Conservation (phyloP, 2,797 vertebrate species). For the Pampus argenteus region DNA sequence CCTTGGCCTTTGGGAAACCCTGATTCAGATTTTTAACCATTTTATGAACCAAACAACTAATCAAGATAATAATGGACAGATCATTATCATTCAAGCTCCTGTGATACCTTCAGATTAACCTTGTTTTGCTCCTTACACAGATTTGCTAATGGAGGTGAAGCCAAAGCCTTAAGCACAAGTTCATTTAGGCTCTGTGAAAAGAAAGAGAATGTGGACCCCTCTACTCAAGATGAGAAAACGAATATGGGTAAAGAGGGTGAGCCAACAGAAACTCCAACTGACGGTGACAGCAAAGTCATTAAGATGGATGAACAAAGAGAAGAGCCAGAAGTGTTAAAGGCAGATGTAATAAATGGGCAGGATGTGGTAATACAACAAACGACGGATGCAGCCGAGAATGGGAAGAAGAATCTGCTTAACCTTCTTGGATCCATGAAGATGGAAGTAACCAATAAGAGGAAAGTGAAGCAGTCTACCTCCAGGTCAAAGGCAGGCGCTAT, state of each 20-base stretch:
- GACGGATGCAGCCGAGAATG: slow-evolving; percentile 42
- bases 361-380: slow-evolving; percentile 5
- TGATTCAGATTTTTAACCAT: too few relatives aligned
- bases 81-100: not conserved
- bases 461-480: slow-evolving; percentile 41
- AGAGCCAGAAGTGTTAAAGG: slow-evolving; percentile 24
- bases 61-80: too few relatives aligned
- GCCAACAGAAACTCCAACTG: slow-evolving; percentile 16
- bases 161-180: slow-evolving; percentile 66
- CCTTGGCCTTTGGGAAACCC: too few relatives aligned
- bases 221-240: slow-evolving; percentile 36
- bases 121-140: slow-evolving; percentile 53
- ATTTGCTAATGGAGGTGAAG: slow-evolving; percentile 38
- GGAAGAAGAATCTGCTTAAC: slow-evolving; percentile 85
- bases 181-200: slow-evolving; percentile 64
- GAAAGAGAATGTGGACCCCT: slow-evolving; percentile 30
- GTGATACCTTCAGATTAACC: not conserved
- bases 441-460: slow-evolving; percentile 86
- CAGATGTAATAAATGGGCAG: slow-evolving; percentile 20
- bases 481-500: slow-evolving; percentile 24
- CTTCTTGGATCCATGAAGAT: slow-evolving; percentile 92
- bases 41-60: too few relatives aligned
- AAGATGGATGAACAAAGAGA: slow-evolving; percentile 1
- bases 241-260: slow-evolving; percentile 6
- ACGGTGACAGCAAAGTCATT: slow-evolving; percentile 7